Evolutionary conservation across 2,888 invertebrate genomes (phyloP).

Genomic region (Steinernema scapterisci): DNA sequence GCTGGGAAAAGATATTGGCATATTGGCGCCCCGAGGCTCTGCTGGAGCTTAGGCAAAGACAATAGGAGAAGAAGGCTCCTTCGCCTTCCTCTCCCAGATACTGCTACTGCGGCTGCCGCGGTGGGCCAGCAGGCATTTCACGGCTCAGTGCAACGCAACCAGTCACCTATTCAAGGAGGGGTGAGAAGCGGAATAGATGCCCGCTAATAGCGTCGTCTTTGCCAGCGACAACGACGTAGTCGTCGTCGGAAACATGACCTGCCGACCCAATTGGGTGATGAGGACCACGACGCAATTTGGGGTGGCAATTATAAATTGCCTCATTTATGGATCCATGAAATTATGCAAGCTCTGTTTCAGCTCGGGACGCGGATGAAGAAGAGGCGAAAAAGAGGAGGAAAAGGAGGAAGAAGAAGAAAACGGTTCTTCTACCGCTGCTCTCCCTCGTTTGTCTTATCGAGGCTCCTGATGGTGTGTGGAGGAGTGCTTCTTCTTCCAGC

Average conservation of each 20-base stretch:
- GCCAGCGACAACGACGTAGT: too few relatives aligned
- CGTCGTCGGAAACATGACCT: too few relatives aligned
- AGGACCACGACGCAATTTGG: neutral
- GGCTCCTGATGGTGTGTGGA: neutral
- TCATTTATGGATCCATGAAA: neutral
- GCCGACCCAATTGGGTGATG: too few relatives aligned
- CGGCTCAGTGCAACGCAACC: slow-evolving; percentile 9
- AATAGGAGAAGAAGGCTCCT: neutral
- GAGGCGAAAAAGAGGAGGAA: neutral
- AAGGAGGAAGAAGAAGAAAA: too few relatives aligned
- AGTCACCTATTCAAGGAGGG: neutral
- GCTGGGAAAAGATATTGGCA: slow-evolving; percentile 26
- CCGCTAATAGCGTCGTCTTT: too few relatives aligned
- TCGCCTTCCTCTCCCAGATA: neutral
- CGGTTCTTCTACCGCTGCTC: too few relatives aligned
- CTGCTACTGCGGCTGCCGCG: too few relatives aligned
- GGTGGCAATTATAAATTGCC: slow-evolving; percentile 27
- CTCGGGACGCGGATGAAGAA: neutral
- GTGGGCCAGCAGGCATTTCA: slow-evolving; percentile 2
- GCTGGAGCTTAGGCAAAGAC: slow-evolving; percentile 10
- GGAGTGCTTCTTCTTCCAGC: neutral
- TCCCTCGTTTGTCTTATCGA: too few relatives aligned
- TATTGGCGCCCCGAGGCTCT: neutral
- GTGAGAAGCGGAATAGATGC: neutral
- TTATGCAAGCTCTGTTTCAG: too few relatives aligned